Percentiles rank a stretch among this genome's conserved stretches.
phyloP scores from a whole-genome alignment of 1,140 invertebrate species.

The Diachasma alloeum region DNA sequence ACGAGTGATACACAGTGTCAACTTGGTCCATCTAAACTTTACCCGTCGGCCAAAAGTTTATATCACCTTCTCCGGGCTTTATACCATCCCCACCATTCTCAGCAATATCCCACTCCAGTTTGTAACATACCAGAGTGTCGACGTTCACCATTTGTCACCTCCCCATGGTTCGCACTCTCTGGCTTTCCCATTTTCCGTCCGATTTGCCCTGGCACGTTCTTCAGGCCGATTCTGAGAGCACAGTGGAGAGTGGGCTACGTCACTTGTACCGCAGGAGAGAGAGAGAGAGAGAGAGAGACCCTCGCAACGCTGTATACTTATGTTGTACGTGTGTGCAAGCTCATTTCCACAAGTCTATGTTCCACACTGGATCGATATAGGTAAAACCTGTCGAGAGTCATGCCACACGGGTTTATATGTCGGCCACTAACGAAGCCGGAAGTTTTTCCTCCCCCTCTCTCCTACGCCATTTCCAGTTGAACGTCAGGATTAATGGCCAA shows the following conservation, averaged over 20 bases:
- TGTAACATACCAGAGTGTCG: neutral
- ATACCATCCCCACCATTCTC: neutral
- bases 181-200: constrained; percentile 65
- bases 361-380: neutral
- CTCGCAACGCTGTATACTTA: no score
- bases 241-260: neutral
- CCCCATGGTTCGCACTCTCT: constrained; percentile 30
- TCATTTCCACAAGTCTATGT: neutral
- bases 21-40: neutral
- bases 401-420: neutral
- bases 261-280: neutral
- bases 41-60: neutral
- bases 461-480: neutral
- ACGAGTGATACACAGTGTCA: neutral
- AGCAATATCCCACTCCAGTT: neutral
- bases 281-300: neutral
- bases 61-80: neutral
- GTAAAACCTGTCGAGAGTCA: constrained; percentile 7
- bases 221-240: neutral
- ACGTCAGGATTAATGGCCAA: neutral
- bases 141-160: constrained; percentile 60
- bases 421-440: constrained; percentile 26
- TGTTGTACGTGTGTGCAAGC: neutral
- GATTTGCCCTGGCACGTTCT: constrained; percentile 50
- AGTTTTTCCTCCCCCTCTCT: neutral